Percentiles rank a stretch among this genome's conserved stretches.
Conservation (phyloP, 2,113 vertebrate species). For the Piprites chloris region DNA sequence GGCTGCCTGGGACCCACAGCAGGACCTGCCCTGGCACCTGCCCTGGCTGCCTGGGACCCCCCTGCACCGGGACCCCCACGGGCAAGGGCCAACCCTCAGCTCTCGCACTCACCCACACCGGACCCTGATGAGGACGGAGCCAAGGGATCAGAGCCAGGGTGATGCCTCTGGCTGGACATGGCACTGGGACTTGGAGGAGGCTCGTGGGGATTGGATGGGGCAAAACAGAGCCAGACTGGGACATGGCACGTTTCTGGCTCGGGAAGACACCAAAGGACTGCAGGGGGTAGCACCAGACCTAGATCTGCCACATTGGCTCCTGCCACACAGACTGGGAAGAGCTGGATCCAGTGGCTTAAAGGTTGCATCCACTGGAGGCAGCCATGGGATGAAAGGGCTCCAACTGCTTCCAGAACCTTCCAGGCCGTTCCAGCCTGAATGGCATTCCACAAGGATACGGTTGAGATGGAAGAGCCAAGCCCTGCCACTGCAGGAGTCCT, state of each 20-base stretch:
- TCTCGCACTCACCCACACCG: rapidly evolving
- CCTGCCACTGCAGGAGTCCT: not conserved
- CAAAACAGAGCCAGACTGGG: not conserved
- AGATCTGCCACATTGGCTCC: rapidly evolving
- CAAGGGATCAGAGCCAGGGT: not conserved
- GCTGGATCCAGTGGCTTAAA: not conserved
- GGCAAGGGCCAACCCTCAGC: not conserved
- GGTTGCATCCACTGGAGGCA: not conserved
- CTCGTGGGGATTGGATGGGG: not conserved
- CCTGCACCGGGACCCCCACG: not conserved
- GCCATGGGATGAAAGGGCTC: not conserved
- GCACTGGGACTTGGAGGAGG: not conserved
- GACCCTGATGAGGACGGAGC: not conserved
- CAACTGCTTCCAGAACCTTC: not conserved
- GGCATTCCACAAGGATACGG: not conserved
- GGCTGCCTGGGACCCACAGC: not conserved
- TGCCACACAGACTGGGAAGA: not conserved
- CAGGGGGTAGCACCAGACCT: not conserved
- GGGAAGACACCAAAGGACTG: not conserved
- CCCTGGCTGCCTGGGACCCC: not conserved
- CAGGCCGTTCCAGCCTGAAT: not conserved
- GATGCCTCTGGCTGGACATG: rapidly evolving
- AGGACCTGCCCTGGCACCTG: not conserved
- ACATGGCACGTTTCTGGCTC: not conserved
- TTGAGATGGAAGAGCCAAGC: not conserved